phyloP scores from a whole-genome alignment of 92 coral and sea anemone genomes.

The Heteractis magnifica region DNA sequence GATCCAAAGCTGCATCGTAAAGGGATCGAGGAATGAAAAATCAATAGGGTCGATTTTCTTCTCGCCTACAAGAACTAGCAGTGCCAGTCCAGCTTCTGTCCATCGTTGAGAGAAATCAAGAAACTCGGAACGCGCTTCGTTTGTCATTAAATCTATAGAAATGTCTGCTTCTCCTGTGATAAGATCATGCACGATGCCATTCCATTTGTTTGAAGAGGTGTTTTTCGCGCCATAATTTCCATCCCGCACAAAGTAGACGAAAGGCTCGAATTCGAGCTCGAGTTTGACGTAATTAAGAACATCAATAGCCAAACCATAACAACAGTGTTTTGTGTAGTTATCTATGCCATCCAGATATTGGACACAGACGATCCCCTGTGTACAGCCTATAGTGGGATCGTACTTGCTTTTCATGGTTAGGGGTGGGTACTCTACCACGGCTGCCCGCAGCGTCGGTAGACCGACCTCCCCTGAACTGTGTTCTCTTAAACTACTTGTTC shows the following conservation, averaged over 20 bases:
- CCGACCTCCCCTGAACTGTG: conserved; percentile 38
- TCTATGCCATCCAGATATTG: conserved; percentile 35
- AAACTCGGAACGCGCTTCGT: conserved; percentile 81
- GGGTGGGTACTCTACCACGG: conserved; percentile 87
- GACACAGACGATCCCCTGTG: conserved; percentile 63
- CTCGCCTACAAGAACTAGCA: conserved; percentile 82
- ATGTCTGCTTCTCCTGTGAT: conserved; percentile 64
- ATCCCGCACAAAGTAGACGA: conserved; percentile 79
- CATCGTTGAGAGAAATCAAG: conserved; percentile 83
- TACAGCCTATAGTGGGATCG: conserved; percentile 54
- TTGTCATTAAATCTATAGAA: conserved; percentile 83
- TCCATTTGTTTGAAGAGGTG: conserved; percentile 63
- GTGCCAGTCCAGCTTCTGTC: conserved; percentile 84
- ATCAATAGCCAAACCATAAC: conserved; percentile 84
- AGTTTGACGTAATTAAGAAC: conserved; percentile 64
- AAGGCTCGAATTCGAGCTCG: conserved; percentile 75
- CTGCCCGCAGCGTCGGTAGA: conserved; percentile 60
- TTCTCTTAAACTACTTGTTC: neutral
- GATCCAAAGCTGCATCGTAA: conserved; percentile 70
- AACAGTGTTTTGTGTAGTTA: conserved; percentile 58
- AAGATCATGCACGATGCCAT: conserved; percentile 75
- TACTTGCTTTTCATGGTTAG: conserved; percentile 73
- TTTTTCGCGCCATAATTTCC: conserved; percentile 88
- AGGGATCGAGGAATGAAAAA: conserved; percentile 74
- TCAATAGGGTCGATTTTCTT: conserved; percentile 65